phyloP scores from a whole-genome alignment of 2,888 invertebrate genomes.

The Nycteola revayana region DNA sequence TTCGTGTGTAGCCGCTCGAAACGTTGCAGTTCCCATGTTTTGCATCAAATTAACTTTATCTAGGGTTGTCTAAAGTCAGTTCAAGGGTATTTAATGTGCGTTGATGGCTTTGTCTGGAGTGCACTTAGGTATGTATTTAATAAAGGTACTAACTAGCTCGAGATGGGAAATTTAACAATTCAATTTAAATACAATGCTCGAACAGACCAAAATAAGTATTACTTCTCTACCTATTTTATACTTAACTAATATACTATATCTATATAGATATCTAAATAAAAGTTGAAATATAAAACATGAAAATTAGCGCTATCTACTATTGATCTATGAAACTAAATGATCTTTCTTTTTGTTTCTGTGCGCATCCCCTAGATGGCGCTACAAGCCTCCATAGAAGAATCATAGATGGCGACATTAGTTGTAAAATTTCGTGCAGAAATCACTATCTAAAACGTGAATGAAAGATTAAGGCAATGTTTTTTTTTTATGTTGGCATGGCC shows the following conservation, averaged over 20 bases:
- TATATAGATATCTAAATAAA: too few relatives aligned
- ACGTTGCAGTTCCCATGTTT: constrained; percentile 69
- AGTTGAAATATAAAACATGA: too few relatives aligned
- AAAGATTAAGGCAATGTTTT: constrained; percentile 29
- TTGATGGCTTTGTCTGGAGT: constrained; percentile 12
- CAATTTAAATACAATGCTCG: too few relatives aligned
- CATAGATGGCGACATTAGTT: constrained; percentile 49
- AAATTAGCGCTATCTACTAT: constrained; percentile 35
- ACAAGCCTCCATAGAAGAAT: not conserved
- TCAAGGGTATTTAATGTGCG: constrained; percentile 19
- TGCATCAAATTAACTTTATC: constrained; percentile 52
- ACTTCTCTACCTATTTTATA: too few relatives aligned
- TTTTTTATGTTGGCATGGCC: constrained; percentile 40
- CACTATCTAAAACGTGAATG: constrained; percentile 27
- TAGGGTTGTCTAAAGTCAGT: constrained; percentile 33
- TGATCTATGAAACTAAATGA: constrained; percentile 10
- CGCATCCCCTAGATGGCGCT: constrained; percentile 23
- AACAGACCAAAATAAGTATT: too few relatives aligned
- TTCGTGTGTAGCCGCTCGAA: constrained; percentile 69
- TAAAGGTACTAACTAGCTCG: too few relatives aligned
- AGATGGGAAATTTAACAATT: too few relatives aligned
- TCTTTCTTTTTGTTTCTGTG: constrained; percentile 8
- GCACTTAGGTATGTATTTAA: too few relatives aligned
- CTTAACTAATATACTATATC: too few relatives aligned
- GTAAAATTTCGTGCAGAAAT: constrained; percentile 9